Evolutionary conservation across 2,113 vertebrate genomes (phyloP).

Genomic region (Apodemus sylvaticus): DNA sequence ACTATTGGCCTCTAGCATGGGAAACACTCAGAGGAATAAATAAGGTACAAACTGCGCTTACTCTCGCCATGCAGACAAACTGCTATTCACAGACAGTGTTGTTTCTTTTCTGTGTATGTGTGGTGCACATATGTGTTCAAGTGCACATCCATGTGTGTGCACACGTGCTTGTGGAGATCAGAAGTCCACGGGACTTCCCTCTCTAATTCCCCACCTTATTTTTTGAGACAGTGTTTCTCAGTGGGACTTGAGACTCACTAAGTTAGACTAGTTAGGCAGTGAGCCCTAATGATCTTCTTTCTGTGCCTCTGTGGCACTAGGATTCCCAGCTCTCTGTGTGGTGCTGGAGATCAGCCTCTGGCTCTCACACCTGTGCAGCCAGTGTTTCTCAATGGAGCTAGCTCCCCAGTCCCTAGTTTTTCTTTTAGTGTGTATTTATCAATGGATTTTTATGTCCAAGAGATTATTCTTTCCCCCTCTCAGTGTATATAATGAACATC

Average conservation of each 20-base stretch:
- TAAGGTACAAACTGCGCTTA: background rate
- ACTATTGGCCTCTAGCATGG: background rate
- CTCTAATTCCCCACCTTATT: background rate
- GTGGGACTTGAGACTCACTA: background rate
- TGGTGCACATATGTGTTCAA: background rate
- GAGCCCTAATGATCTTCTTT: background rate
- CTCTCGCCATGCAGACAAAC: background rate
- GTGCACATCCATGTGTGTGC: background rate
- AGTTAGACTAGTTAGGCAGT: background rate
- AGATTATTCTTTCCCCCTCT: background rate
- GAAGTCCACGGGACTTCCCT: too few species aligned
- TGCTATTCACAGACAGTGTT: background rate
- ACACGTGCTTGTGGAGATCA: background rate
- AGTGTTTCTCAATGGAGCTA: background rate
- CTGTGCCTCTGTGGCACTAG: background rate
- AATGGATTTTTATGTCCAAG: slow-evolving; percentile 5
- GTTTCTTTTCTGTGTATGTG: background rate
- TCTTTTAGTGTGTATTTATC: background rate
- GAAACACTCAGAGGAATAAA: slow-evolving; percentile 6
- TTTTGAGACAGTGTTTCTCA: background rate
- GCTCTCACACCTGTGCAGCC: background rate
- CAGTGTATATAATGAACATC: background rate
- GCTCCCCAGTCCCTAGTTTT: background rate
- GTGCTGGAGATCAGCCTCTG: background rate
- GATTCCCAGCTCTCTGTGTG: background rate